A percentile compares a stretch with the other conserved stretches of the same genome.
Evolutionary conservation across 2,113 vertebrate species (phyloP).

Genomic region (Pterocles orientalis): DNA sequence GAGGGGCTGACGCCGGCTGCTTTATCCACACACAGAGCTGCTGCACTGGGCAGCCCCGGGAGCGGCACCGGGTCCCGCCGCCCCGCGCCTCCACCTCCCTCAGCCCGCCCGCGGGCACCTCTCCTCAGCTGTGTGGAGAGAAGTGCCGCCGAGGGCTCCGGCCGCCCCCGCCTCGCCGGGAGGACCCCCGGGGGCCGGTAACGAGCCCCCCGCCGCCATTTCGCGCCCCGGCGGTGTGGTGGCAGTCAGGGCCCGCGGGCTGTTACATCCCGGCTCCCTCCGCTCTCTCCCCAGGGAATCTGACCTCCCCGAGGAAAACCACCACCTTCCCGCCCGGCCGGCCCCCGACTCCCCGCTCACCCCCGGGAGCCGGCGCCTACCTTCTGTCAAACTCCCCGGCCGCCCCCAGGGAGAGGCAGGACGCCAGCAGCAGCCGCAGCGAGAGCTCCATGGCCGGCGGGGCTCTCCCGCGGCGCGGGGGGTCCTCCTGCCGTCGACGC

Average conservation of each 20-base stretch:
- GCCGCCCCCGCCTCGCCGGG: background rate
- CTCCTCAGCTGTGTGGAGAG: background rate
- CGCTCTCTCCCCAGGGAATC: background rate
- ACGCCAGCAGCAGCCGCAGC: conserved; percentile 71
- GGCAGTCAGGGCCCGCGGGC: background rate
- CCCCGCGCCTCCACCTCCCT: background rate
- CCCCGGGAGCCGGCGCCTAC: conserved; percentile 68
- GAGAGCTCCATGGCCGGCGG: background rate
- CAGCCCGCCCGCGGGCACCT: background rate
- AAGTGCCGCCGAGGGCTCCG: background rate
- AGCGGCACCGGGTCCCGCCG: background rate
- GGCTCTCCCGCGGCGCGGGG: background rate
- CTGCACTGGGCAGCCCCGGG: background rate
- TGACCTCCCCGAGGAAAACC: background rate
- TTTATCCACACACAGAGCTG: rapidly evolving
- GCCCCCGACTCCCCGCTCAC: background rate
- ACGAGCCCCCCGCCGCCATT: background rate
- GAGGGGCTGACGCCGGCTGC: background rate
- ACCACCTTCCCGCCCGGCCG: background rate
- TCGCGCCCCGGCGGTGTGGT: background rate
- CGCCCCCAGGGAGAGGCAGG: conserved; percentile 76
- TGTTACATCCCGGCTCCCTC: background rate
- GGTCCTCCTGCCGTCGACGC: too few species aligned
- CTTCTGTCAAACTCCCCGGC: conserved; percentile 88
- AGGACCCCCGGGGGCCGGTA: background rate